Conservation (phyloP, 2,113 vertebrate genomes). For the Lontra canadensis region DNA sequence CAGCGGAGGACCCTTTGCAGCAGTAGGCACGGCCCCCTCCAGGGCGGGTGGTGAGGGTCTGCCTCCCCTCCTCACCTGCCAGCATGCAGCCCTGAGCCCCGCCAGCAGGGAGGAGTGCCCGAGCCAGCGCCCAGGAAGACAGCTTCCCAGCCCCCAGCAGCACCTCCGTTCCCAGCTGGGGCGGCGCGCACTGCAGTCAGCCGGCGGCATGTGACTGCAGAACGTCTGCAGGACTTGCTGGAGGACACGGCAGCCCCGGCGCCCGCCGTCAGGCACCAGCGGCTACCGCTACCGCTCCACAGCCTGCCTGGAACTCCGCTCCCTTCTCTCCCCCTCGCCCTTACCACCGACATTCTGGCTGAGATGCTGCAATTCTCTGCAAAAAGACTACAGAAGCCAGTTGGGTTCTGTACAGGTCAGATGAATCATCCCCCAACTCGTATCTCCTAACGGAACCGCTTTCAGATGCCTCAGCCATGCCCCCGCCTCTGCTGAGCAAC, state of each 20-base stretch:
- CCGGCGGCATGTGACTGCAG: conserved; percentile 62
- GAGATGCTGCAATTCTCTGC: neutral
- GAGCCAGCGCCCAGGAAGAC: neutral
- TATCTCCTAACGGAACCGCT: neutral
- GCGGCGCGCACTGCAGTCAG: neutral
- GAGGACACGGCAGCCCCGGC: neutral
- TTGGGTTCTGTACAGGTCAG: conserved; percentile 1
- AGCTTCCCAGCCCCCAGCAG: neutral
- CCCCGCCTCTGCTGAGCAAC: neutral
- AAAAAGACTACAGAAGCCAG: neutral
- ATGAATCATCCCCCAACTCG: neutral
- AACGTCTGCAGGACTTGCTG: neutral
- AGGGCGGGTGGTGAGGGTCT: neutral
- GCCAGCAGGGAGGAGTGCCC: neutral
- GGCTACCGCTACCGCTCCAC: neutral
- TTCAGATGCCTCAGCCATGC: neutral
- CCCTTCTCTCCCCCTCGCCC: neutral
- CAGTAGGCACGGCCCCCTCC: neutral
- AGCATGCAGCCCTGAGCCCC: neutral
- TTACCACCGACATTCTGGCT: neutral
- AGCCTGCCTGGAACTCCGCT: neutral
- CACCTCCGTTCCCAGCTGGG: neutral
- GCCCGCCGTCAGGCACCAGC: neutral
- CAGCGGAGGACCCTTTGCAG: neutral
- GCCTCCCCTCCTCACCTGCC: neutral